Conservation (phyloP, 2,888 invertebrate genomes). For the Sarcophaga subvicina region DNA sequence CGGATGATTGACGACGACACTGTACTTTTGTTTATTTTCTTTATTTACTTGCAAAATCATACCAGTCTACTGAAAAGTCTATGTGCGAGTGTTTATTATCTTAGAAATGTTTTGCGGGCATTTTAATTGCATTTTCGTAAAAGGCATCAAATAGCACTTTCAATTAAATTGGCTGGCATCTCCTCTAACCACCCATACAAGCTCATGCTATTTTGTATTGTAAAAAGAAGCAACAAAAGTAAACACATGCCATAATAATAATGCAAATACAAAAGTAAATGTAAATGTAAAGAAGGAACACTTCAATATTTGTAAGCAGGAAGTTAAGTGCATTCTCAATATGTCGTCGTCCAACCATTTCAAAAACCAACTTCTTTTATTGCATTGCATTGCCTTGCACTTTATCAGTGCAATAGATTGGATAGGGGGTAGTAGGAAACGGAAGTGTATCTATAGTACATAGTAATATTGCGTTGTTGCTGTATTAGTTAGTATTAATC, state of each 20-base stretch:
- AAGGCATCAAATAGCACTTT: slow-evolving; percentile 79
- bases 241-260: slow-evolving; percentile 30
- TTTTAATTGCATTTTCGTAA: slow-evolving; percentile 79
- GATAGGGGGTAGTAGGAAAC: slow-evolving; percentile 30
- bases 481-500: background rate
- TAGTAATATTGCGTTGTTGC: slow-evolving; percentile 13
- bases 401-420: background rate
- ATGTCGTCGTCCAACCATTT: slow-evolving; percentile 49
- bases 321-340: slow-evolving; percentile 77
- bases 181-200: slow-evolving; percentile 5
- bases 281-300: slow-evolving; percentile 60
- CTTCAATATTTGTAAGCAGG: slow-evolving; percentile 71
- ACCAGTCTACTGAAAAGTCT: background rate
- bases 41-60: slow-evolving; percentile 49
- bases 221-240: slow-evolving; percentile 11
- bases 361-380: slow-evolving; percentile 55
- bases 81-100: slow-evolving; percentile 57
- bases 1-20: slow-evolving; percentile 4
- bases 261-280: slow-evolving; percentile 41
- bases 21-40: slow-evolving; percentile 54
- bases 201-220: slow-evolving; percentile 1
- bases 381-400: slow-evolving; percentile 27
- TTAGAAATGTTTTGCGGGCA: slow-evolving; percentile 75
- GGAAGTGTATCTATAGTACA: slow-evolving; percentile 49
- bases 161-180: slow-evolving; percentile 76